These are phyloP conservation scores for Geopemphigus sp. DNA, from an alignment of 1,140 invertebrate genomes.

Conservation along the genomic window DNA sequence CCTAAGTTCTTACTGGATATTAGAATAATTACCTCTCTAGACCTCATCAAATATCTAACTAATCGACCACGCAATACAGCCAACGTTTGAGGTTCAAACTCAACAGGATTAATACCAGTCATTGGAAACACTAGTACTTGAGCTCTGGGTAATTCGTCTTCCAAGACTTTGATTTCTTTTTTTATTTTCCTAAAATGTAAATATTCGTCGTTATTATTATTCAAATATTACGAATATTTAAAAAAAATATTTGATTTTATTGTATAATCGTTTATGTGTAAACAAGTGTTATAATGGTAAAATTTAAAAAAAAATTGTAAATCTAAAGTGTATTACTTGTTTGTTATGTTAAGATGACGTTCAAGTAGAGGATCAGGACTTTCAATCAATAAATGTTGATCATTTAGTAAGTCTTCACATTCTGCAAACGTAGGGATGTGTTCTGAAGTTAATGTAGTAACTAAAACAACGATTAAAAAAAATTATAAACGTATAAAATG, in stretches of 20 bases:
- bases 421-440: conserved; percentile 70
- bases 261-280: too few relatives aligned
- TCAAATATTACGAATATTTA: conserved; percentile 56
- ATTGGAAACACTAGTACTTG: conserved; percentile 91
- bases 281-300: neutral
- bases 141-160: conserved; percentile 86
- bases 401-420: conserved; percentile 85
- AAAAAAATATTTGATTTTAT: too few relatives aligned
- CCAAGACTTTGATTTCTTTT: conserved; percentile 81
- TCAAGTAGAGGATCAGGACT: conserved; percentile 74
- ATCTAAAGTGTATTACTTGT: conserved; percentile 59
- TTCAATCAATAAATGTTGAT: conserved; percentile 73
- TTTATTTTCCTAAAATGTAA: conserved; percentile 68
- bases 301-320: neutral
- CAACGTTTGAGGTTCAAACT: conserved; percentile 88
- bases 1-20: neutral
- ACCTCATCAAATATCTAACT: conserved; percentile 92
- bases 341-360: conserved; percentile 66
- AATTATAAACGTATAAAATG: neutral
- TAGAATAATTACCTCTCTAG: conserved; percentile 71
- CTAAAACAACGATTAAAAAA: conserved; percentile 23
- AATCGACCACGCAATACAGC: conserved; percentile 88
- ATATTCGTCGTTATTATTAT: too few relatives aligned
- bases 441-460: conserved; percentile 42
- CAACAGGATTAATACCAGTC: conserved; percentile 72